Conservation (phyloP, 1,140 invertebrate genomes). For the Euglossa dilemma region DNA sequence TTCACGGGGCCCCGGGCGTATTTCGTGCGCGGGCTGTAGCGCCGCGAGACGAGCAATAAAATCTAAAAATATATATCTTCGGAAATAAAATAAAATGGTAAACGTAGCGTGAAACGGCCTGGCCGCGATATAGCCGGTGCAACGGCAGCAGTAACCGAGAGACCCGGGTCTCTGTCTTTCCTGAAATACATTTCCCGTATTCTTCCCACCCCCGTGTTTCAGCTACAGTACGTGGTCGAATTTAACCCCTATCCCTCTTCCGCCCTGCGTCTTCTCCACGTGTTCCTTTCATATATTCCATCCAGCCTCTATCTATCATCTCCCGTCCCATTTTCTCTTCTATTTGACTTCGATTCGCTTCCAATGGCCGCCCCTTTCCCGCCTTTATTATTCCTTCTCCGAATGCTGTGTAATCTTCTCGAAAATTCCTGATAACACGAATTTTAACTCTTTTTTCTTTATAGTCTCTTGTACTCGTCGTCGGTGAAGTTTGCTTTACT, state of each 20-base stretch:
- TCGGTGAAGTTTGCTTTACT: no score
- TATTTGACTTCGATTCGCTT: constrained; percentile 45
- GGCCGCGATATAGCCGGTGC: constrained; percentile 55
- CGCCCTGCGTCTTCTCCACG: background rate
- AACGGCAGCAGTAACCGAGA: constrained; percentile 53
- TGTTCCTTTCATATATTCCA: background rate
- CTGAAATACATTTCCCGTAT: constrained; percentile 76
- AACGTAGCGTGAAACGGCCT: constrained; percentile 76
- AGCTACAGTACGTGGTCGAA: constrained; percentile 42
- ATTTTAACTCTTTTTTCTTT: no score
- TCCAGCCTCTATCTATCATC: constrained; percentile 38
- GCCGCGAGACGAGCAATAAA: constrained; percentile 58
- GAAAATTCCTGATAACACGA: no score
- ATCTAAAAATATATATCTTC: constrained; percentile 76
- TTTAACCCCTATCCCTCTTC: constrained; percentile 21
- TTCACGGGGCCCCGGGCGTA: background rate
- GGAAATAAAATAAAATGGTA: constrained; percentile 78
- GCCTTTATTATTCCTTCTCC: background rate
- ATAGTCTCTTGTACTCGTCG: no score
- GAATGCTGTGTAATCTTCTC: no score
- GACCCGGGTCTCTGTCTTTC: constrained; percentile 61
- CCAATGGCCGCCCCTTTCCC: constrained; percentile 16
- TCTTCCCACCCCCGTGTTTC: constrained; percentile 35
- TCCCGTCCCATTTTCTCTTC: constrained; percentile 27
- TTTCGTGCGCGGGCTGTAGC: constrained; percentile 16